These are phyloP conservation scores for Coccyzus lansbergi DNA, from an alignment of 2,797 vertebrate genomes.

Conservation along the genomic window DNA sequence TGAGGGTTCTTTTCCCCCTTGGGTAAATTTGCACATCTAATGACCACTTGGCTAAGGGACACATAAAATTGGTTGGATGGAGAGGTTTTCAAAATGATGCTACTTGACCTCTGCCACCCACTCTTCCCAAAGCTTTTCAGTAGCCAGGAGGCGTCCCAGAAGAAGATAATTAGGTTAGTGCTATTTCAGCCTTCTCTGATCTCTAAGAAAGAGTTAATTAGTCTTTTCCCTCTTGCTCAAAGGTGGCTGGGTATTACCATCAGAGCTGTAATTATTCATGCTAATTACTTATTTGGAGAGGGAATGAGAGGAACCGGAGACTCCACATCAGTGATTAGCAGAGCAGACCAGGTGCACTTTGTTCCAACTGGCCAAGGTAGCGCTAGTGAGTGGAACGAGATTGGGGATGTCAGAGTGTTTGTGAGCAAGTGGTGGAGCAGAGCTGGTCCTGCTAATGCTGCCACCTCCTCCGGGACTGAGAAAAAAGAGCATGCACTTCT, in stretches of 20 bases:
- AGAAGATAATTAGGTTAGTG: slow-evolving; percentile 18
- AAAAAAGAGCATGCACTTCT: slow-evolving; percentile 73
- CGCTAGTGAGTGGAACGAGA: neutral
- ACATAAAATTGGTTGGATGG: neutral
- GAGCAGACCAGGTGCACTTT: slow-evolving; percentile 42
- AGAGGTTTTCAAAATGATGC: neutral
- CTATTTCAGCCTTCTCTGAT: slow-evolving; percentile 57
- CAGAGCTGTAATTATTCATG: slow-evolving; percentile 76
- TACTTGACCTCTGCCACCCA: neutral
- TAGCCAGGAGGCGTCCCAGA: neutral
- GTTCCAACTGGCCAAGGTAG: neutral
- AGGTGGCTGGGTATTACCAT: slow-evolving; percentile 72
- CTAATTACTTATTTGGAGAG: slow-evolving; percentile 76
- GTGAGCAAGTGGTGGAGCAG: neutral
- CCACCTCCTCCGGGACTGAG: slow-evolving; percentile 46
- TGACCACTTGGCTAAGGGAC: neutral
- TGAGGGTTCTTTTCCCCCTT: neutral
- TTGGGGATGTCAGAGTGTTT: neutral
- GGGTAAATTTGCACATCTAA: neutral
- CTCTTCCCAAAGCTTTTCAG: neutral
- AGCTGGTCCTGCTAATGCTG: slow-evolving; percentile 44
- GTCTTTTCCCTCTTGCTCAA: slow-evolving; percentile 68
- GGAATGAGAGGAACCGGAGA: neutral
- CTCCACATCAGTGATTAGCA: slow-evolving; percentile 7
- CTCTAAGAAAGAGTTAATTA: slow-evolving; percentile 76